Evolutionary conservation across 2,113 vertebrate genomes (phyloP).

Genomic region (Nothoprocta pentlandii): DNA sequence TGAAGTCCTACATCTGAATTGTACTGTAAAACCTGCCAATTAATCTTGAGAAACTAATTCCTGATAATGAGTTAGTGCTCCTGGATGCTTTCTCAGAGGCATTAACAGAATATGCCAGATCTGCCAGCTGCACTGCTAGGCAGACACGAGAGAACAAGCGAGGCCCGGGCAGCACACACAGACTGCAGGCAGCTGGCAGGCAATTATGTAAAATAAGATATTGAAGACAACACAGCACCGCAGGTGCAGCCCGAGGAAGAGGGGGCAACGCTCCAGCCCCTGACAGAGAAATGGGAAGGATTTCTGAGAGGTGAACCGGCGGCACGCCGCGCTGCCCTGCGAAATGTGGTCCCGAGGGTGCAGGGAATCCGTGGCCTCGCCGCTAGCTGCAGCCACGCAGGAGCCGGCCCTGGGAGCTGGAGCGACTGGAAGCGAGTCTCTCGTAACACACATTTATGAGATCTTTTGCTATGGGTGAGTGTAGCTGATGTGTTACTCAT

Average conservation of each 20-base stretch:
- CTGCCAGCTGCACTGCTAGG: constrained; percentile 24
- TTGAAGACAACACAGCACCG: constrained; percentile 1
- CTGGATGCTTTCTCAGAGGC: constrained; percentile 11
- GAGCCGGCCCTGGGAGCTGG: neutral
- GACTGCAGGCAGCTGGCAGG: neutral
- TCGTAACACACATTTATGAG: fast-evolving
- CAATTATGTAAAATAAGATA: neutral
- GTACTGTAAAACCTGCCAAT: neutral
- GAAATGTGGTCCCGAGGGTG: neutral
- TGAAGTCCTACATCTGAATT: neutral
- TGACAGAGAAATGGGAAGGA: neutral
- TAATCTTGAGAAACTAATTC: constrained; percentile 24
- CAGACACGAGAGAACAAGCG: neutral
- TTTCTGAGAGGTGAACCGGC: neutral
- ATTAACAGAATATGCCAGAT: constrained; percentile 16
- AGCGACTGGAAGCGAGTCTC: neutral
- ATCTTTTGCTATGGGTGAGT: neutral
- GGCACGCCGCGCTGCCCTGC: neutral
- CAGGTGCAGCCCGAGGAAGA: neutral
- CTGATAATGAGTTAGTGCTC: constrained; percentile 45
- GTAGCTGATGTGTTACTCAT: neutral
- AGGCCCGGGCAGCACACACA: neutral
- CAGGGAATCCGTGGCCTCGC: neutral
- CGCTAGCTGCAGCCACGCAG: fast-evolving
- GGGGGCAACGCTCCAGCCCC: neutral